Evolutionary conservation across 2,888 invertebrate species (phyloP).

Genomic region (Teleiodes luculella): DNA sequence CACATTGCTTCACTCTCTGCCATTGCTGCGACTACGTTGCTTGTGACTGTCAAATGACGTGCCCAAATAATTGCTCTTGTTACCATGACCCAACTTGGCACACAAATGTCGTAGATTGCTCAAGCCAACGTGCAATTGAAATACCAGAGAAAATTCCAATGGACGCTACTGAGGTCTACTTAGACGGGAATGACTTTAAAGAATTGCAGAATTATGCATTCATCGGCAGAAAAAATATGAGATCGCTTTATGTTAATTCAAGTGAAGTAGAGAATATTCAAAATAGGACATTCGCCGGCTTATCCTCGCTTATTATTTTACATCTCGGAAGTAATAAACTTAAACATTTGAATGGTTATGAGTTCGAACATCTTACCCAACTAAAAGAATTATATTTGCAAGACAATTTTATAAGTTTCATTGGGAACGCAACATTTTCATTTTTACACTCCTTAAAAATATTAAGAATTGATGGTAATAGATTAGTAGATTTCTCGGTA

Average conservation of each 20-base stretch:
- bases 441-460: constrained; percentile 87
- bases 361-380: constrained; percentile 89
- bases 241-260: constrained; percentile 90
- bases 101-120: constrained; percentile 94
- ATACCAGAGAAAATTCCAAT: constrained; percentile 93
- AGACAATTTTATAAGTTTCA: constrained; percentile 87
- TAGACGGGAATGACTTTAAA: constrained; percentile 93
- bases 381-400: constrained; percentile 91
- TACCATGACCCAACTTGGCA: constrained; percentile 97
- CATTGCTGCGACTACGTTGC: constrained; percentile 97
- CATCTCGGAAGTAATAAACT: constrained; percentile 93
- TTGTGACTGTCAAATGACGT: constrained; percentile 98
- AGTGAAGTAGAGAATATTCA: constrained; percentile 90
- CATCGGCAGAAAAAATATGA: constrained; percentile 93
- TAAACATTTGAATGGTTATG: constrained; percentile 86
- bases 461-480: constrained; percentile 90
- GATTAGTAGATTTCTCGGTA: constrained; percentile 86
- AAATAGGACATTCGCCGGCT: constrained; percentile 92
- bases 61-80: constrained; percentile 95
- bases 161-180: constrained; percentile 95
- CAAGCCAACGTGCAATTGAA: constrained; percentile 85
- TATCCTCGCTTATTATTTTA: constrained; percentile 86
- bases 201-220: constrained; percentile 93
- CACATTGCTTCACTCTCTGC: constrained; percentile 95
- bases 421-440: constrained; percentile 88